Percentiles rank a stretch among this genome's conserved stretches.
phyloP scores from a whole-genome alignment of 23 tunicate genomes.

The Oikopleura vanhoeffeni region DNA sequence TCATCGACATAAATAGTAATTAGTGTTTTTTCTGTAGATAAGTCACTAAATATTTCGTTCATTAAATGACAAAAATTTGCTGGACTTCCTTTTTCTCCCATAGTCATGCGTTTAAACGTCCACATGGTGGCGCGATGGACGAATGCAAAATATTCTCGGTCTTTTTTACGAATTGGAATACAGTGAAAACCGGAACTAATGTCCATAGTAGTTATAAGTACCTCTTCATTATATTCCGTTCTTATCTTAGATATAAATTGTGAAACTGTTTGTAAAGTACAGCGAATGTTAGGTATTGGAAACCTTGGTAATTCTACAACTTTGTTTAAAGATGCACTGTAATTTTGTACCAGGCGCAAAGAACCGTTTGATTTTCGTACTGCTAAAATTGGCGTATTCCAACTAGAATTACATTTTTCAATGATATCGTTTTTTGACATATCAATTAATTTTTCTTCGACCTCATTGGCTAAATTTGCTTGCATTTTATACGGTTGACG shows the following conservation, averaged over 20 bases:
- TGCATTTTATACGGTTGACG: neutral
- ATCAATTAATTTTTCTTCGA: neutral
- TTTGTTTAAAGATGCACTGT: neutral
- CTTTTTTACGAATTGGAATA: neutral
- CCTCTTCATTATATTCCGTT: neutral
- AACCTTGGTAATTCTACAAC: neutral
- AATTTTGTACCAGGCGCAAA: neutral
- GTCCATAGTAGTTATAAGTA: neutral
- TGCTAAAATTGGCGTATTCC: neutral
- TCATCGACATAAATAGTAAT: neutral
- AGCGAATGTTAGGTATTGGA: neutral
- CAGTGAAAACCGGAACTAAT: neutral
- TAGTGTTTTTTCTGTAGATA: neutral
- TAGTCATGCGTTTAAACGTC: neutral
- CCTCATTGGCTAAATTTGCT: neutral
- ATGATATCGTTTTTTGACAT: neutral
- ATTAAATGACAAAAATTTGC: neutral
- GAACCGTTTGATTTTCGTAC: neutral
- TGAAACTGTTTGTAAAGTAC: neutral
- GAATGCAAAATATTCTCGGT: neutral
- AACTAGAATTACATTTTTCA: neutral
- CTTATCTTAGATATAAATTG: neutral
- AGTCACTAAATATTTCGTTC: neutral
- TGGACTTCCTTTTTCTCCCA: neutral
- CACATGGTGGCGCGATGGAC: neutral